Evolutionary conservation across 2,797 vertebrate genomes (phyloP).

Genomic region (Aldrovandia affinis): DNA sequence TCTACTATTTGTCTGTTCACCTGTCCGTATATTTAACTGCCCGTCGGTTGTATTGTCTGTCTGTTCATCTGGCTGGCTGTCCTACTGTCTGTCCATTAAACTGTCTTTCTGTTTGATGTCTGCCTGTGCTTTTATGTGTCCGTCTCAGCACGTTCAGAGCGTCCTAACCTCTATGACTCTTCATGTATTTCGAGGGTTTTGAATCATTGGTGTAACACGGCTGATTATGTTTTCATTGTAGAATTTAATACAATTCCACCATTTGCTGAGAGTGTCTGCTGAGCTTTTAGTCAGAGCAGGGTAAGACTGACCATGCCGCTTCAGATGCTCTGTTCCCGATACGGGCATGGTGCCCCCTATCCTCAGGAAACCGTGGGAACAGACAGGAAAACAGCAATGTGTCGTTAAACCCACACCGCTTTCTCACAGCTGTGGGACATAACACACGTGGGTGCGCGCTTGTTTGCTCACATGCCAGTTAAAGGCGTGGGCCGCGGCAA

Average conservation of each 20-base stretch:
- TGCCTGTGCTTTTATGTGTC: background rate
- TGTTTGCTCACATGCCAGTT: background rate
- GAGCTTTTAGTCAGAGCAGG: no score
- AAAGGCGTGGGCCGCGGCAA: background rate
- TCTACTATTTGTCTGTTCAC: background rate
- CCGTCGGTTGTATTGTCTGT: background rate
- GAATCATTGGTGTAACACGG: no score
- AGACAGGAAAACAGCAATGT: background rate
- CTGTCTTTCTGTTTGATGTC: background rate
- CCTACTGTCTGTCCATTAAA: no score
- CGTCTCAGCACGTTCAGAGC: no score
- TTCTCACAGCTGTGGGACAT: background rate
- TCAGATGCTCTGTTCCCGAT: background rate
- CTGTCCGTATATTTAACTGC: background rate
- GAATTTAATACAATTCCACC: no score
- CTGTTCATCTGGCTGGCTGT: background rate
- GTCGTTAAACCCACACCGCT: constrained; percentile 15
- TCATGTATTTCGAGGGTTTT: no score
- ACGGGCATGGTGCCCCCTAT: constrained; percentile 23
- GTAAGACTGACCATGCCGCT: background rate
- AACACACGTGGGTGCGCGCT: background rate
- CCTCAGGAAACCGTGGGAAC: constrained; percentile 29
- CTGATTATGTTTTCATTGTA: no score
- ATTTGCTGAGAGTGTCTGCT: no score
- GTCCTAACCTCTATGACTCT: no score